Conservation (phyloP, 1,140 invertebrate genomes). For the Antheraea pernyi region DNA sequence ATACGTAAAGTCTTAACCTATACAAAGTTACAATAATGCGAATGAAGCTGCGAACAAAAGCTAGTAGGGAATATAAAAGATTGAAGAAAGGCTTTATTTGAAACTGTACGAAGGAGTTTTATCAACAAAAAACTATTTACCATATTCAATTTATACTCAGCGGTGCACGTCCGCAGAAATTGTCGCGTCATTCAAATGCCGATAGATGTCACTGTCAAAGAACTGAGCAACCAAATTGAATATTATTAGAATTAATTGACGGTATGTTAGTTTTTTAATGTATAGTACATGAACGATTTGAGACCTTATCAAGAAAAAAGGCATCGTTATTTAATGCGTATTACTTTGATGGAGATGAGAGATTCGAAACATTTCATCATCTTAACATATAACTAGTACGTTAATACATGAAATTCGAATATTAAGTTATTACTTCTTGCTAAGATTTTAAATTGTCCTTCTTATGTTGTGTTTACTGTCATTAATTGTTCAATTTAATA, state of each 20-base stretch:
- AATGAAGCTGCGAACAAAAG: background rate
- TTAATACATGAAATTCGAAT: no score
- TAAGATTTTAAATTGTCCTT: no score
- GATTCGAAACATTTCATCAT: no score
- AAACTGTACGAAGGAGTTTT: slow-evolving; percentile 15
- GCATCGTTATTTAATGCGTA: no score
- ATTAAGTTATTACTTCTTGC: no score
- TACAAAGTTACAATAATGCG: no score
- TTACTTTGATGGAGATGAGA: no score
- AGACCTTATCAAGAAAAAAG: no score
- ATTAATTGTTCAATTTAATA: no score
- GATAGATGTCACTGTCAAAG: slow-evolving; percentile 1
- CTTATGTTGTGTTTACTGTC: no score
- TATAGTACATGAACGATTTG: background rate
- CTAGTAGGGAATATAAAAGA: background rate
- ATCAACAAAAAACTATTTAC: slow-evolving; percentile 41
- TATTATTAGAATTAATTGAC: background rate
- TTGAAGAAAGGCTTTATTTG: background rate
- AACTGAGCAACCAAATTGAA: background rate
- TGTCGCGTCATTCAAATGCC: background rate
- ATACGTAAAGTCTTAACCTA: no score
- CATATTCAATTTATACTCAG: slow-evolving; percentile 44
- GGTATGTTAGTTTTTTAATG: background rate
- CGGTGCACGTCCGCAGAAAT: slow-evolving; percentile 28
- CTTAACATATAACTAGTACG: no score